A percentile compares a stretch with the other conserved stretches of the same genome.
These are phyloP conservation scores for Tenthredo notha DNA, from an alignment of 2,888 invertebrate species.

Conservation along the genomic window DNA sequence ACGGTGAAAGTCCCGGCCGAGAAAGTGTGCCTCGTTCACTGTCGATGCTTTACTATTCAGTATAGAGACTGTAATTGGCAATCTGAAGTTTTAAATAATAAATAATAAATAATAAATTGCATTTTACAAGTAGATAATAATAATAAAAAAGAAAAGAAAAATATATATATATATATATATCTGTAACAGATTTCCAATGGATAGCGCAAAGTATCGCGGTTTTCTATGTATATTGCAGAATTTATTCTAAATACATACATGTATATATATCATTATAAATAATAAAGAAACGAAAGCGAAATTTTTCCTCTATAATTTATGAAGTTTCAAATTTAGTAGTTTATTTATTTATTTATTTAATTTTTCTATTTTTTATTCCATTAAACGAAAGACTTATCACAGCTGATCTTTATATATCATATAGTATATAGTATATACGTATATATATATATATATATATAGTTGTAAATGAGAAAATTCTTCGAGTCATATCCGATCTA, in stretches of 20 bases:
- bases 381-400: not conserved
- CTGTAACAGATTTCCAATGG: not conserved
- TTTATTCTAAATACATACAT: not conserved
- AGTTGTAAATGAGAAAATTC: not conserved
- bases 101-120: not conserved
- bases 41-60: constrained; percentile 61
- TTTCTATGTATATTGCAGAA: not conserved
- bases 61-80: not conserved
- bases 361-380: not conserved
- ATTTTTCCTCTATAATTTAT: not conserved
- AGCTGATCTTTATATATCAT: not conserved
- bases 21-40: constrained; percentile 78
- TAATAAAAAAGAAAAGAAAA: not conserved
- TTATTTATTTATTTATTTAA: not conserved
- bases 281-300: not conserved
- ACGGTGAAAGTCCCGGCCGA: constrained; percentile 77
- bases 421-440: not conserved
- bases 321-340: not conserved
- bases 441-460: not conserved
- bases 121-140: not conserved
- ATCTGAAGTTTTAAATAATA: not conserved
- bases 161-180: too few species aligned
- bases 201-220: not conserved
- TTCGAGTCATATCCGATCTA: constrained; percentile 12
- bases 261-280: not conserved